Conservation (phyloP, 1,140 invertebrate genomes). For the Bombus sibiricus region DNA sequence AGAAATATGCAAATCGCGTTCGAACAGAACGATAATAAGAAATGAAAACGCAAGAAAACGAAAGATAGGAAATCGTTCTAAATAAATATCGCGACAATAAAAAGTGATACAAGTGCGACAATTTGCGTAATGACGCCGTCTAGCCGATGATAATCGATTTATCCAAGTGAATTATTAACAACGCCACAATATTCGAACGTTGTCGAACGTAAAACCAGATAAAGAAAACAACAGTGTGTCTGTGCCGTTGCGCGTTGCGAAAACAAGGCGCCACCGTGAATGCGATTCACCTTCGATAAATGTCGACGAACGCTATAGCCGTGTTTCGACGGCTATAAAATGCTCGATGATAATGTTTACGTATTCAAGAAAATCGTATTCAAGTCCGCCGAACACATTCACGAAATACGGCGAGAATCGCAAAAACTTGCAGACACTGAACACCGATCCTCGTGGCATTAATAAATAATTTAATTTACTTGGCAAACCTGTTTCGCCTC, state of each 20-base stretch:
- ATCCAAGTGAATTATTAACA: slow-evolving; percentile 61
- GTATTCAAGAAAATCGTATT: slow-evolving; percentile 24
- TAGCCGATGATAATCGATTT: slow-evolving; percentile 63
- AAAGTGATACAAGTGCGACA: slow-evolving; percentile 25
- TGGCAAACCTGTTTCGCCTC: slow-evolving; percentile 17
- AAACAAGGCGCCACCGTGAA: slow-evolving; percentile 64
- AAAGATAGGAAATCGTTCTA: background rate
- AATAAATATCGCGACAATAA: slow-evolving; percentile 16
- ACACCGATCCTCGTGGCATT: slow-evolving; percentile 15
- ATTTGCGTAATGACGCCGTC: slow-evolving; percentile 59
- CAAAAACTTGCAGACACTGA: background rate
- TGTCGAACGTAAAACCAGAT: slow-evolving; percentile 56
- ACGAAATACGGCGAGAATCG: background rate
- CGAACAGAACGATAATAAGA: background rate
- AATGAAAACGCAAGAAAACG: background rate
- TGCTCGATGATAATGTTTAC: slow-evolving; percentile 17
- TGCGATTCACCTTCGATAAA: slow-evolving; percentile 60
- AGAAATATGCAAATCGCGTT: background rate
- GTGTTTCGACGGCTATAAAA: slow-evolving; percentile 22
- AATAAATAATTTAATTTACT: slow-evolving; percentile 25
- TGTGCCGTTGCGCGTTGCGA: slow-evolving; percentile 43
- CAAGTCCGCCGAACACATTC: background rate
- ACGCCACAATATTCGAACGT: slow-evolving; percentile 34
- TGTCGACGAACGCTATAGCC: slow-evolving; percentile 46
- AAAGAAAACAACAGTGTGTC: slow-evolving; percentile 46